Conservation (phyloP, 2,888 invertebrate species). For the Abscondita cerata region DNA sequence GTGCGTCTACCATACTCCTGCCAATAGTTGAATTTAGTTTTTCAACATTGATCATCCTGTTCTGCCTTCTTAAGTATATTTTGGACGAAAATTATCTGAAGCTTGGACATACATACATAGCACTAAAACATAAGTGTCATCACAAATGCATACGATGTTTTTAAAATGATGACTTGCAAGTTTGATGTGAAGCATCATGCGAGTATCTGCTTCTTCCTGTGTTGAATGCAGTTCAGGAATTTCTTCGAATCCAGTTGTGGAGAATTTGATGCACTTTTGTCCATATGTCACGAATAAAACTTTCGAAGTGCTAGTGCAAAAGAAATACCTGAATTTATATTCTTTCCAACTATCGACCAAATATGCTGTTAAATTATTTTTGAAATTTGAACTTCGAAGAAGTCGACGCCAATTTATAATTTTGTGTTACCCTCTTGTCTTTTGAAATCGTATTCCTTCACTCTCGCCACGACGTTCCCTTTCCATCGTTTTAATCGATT, state of each 20-base stretch:
- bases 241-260: neutral
- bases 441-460: slow-evolving; percentile 1
- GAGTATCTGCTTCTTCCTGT: neutral
- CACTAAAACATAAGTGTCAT: slow-evolving; percentile 4
- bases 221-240: neutral
- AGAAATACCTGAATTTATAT: neutral
- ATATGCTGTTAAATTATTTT: slow-evolving; percentile 6
- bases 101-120: neutral
- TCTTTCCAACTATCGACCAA: neutral
- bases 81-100: neutral
- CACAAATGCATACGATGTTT: neutral
- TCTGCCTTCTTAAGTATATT: neutral
- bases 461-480: neutral
- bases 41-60: neutral
- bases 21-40: slow-evolving; percentile 1
- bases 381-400: neutral
- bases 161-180: neutral
- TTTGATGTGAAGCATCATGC: slow-evolving; percentile 5
- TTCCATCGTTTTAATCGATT: neutral
- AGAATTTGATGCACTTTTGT: neutral
- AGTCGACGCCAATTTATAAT: slow-evolving; percentile 4
- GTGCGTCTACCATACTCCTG: neutral
- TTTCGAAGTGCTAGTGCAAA: slow-evolving; percentile 1
- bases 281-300: slow-evolving; percentile 3
- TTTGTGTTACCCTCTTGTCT: neutral